phyloP scores from a whole-genome alignment of 2,113 vertebrate genomes.

The Pionites leucogaster region DNA sequence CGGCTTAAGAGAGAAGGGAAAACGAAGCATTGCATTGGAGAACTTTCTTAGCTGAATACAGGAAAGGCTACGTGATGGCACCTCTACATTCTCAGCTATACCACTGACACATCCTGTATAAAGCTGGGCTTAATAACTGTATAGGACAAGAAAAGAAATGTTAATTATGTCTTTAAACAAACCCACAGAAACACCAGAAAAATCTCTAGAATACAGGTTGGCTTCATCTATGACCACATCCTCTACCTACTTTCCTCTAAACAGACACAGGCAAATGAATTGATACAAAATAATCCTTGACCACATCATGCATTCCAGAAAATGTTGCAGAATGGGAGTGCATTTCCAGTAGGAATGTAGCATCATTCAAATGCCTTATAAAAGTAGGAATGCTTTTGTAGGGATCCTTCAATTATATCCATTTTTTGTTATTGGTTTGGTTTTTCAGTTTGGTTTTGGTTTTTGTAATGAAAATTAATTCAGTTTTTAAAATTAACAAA shows the following conservation, averaged over 20 bases:
- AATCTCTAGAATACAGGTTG: not conserved
- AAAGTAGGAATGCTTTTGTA: not conserved
- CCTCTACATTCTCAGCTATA: not conserved
- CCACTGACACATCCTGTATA: not conserved
- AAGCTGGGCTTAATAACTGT: not conserved
- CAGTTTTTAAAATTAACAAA: not conserved
- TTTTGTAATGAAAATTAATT: not conserved
- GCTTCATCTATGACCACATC: not conserved
- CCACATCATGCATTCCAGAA: not conserved
- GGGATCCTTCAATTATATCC: not conserved
- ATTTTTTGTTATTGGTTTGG: not conserved
- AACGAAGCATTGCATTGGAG: not conserved
- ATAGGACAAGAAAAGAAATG: not conserved
- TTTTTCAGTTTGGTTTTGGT: not conserved
- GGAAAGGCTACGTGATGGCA: not conserved
- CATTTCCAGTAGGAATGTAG: not conserved
- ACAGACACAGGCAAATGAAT: not conserved
- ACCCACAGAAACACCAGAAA: not conserved
- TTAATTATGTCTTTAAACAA: not conserved
- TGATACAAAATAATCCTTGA: not conserved
- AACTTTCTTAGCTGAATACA: not conserved
- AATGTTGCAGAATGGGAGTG: not conserved
- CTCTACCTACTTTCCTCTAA: not conserved
- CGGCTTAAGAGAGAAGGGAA: not conserved
- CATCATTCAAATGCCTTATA: not conserved